Evolutionary conservation across 2,888 invertebrate genomes (phyloP), one percentile per base, ranked within the genome.

Genomic region (Cheilosia grossa): DNA sequence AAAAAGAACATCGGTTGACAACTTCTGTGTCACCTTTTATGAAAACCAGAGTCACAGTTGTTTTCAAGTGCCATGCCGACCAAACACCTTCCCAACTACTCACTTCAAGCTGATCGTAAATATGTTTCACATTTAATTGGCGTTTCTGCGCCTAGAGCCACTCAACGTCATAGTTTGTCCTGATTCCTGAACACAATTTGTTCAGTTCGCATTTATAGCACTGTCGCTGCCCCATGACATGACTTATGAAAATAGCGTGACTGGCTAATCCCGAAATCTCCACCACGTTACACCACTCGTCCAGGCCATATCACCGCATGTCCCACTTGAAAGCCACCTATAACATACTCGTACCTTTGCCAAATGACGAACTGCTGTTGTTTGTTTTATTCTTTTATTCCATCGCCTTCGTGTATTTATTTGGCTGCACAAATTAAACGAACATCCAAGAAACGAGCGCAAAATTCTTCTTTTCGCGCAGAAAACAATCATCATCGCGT

Each of bases 201-300:
- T 82, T 67, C 69, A 67, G 30, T 75, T 58, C 69, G 63, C 54
- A 10, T 63, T 74, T 78, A 70, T 70, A 70, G 59, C 53, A 24
- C 64, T 74, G 79, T 83, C 74, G 75, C 30, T 83, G 80, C 72
- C 72, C 67, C 66, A 37, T 66, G 80, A 81, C 85, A 85, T 85
- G 85, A 85, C 85, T 85, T 85, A 85, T 85, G 81, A 85, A 85
- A 85, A 85, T 85, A 85, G 85, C 85, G 85, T 85, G 85, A 85
- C 85, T 77, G 49, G 58, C 61, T 85, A 81, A 85, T 85, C 85
- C 74, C 51, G 53, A 67, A 75, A 85, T 85, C 85, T 85, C 59
- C 64, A 70, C 80, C 80, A 85, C 75, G 80, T 80, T 79, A 74
- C 80, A 80, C 83, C 69, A 75, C 83, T 70, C 70, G 83, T 72